Evolutionary conservation across 2,797 vertebrate genomes (phyloP), one percentile per base, ranked within the genome.

Genomic region (Platalea minor): DNA sequence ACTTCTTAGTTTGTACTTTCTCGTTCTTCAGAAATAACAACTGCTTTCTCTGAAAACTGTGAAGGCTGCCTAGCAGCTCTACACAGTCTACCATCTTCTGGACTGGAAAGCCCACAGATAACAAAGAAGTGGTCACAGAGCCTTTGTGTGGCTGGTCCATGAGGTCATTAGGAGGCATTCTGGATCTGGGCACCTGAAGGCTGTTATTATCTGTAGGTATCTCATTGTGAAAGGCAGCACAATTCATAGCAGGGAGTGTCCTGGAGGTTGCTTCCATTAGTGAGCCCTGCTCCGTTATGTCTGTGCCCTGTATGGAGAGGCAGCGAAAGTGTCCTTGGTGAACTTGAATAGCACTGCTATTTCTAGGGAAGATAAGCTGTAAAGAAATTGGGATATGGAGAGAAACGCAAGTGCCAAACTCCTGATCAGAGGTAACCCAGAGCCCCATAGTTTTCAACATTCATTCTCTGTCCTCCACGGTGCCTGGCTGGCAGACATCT

Each of bases 391-490:
- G 39, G 51, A 21, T 50, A 11, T 24, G 51, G 67, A 48, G 16
- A 35, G 28, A 10, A 87, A 14, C 9, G 25, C 5, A 3, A 0
- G 0, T 29, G 20, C 59, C 45, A 54, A 50, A 45, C 46, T 74
- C 28, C 53, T 67, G 50, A 19, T 9, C 7, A 26, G 82, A 69
- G 46, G 10, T 72, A 78, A 75, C 50, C 7, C 18, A 43, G 39
- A 69, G 16, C 24, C 18, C 9, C 24, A 2, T 5, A 16, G 21
- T 33, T 81, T 33, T 48, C 15, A 10, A 1, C 7, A 35, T 33
- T 41, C 50, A 15, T 57, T 17, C 39, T 28, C 28, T 50, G 48
- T 33, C 10, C 69, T n/a, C 46, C 23, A 7, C 59, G 8, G 7
- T 16, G 16, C 70, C 43, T 37, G 35, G 17, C 74, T 85, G 78